Evolutionary conservation across 2,113 vertebrate genomes (phyloP).

Genomic region (Sphyrna mokarran): DNA sequence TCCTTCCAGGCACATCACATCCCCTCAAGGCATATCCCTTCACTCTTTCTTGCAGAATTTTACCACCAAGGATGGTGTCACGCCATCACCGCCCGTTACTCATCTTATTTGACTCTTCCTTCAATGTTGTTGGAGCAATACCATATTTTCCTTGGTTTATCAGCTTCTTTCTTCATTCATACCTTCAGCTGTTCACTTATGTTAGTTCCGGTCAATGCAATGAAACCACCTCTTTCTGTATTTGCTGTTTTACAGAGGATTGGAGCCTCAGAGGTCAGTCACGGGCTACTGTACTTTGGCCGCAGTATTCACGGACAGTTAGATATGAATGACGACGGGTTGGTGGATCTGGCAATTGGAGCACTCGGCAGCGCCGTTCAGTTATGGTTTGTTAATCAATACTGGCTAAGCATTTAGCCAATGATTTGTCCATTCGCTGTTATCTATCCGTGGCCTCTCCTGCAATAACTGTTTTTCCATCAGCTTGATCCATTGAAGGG

Average conservation of each 20-base stretch:
- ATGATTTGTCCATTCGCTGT: background rate
- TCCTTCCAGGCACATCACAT: background rate
- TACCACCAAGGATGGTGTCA: background rate
- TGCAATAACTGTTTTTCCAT: background rate
- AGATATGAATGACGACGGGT: conserved; percentile 84
- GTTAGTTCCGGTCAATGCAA: background rate
- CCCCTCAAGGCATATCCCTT: background rate
- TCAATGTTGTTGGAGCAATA: background rate
- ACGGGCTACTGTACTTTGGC: conserved; percentile 83
- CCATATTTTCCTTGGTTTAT: background rate
- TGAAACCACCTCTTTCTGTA: background rate
- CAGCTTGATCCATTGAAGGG: background rate
- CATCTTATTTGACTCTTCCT: background rate
- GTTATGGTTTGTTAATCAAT: conserved; percentile 68
- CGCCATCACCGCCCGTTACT: background rate
- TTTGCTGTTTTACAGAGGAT: conserved; percentile 66
- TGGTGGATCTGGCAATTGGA: conserved; percentile 83
- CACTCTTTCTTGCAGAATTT: background rate
- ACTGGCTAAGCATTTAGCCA: background rate
- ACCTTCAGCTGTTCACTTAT: background rate
- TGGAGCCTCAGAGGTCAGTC: conserved; percentile 61
- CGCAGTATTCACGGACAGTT: conserved; percentile 83
- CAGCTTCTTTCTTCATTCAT: background rate
- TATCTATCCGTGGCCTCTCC: background rate
- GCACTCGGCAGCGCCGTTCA: conserved; percentile 80